phyloP scores from a whole-genome alignment of 2,797 vertebrate genomes.

The Cuculus canorus region DNA sequence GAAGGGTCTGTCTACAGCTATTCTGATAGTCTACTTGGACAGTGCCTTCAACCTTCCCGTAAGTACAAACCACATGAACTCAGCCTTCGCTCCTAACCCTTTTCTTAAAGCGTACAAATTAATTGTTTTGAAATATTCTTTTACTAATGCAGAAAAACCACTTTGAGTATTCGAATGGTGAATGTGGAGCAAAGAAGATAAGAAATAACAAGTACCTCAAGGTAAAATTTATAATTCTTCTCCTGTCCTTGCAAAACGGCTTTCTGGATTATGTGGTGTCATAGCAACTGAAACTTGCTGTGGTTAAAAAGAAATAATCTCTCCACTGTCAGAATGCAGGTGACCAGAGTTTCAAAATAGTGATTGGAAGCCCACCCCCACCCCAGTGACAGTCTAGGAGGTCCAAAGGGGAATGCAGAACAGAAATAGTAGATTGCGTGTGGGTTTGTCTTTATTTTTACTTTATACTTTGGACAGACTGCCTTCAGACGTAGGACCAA shows the following conservation, averaged over 20 bases:
- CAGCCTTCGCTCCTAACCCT: background rate
- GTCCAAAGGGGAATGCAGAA: background rate
- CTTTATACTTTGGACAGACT: background rate
- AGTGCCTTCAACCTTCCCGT: conserved; percentile 90
- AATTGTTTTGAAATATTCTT: conserved; percentile 12
- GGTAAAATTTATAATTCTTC: conserved; percentile 74
- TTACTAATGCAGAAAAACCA: conserved; percentile 83
- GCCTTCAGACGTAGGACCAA: background rate
- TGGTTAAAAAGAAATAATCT: background rate
- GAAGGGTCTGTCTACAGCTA: conserved; percentile 84
- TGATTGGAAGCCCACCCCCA: background rate
- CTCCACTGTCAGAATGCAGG: background rate
- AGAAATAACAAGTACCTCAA: conserved; percentile 80
- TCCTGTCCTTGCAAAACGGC: background rate
- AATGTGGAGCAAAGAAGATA: conserved; percentile 81
- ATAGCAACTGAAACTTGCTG: background rate
- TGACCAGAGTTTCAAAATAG: background rate
- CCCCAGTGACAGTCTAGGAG: background rate
- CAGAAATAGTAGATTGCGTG: background rate
- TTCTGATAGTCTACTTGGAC: conserved; percentile 93
- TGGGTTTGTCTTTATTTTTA: background rate
- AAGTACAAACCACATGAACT: conserved; percentile 66
- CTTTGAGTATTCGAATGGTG: conserved; percentile 84
- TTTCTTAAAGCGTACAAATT: background rate
- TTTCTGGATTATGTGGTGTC: background rate